A percentile compares a stretch with the other conserved stretches of the same genome.
Evolutionary conservation across 2,113 vertebrate species (phyloP).

Genomic region (Elephas maximus): DNA sequence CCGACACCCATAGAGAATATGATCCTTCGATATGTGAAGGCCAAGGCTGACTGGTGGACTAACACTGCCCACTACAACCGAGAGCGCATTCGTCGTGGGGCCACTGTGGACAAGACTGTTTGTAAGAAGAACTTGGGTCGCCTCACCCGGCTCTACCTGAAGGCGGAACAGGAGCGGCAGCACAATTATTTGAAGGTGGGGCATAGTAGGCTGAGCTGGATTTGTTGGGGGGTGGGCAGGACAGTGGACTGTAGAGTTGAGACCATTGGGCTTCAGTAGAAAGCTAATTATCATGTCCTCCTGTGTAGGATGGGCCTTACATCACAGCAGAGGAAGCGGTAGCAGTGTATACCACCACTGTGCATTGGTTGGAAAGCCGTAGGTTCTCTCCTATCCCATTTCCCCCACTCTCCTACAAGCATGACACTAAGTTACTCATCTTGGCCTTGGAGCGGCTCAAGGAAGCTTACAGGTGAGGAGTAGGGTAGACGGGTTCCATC

Average conservation of each 20-base stretch:
- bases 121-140: constrained; percentile 99
- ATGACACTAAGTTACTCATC: constrained; percentile 99
- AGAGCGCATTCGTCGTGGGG: constrained; percentile 98
- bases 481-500: not conserved
- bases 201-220: not conserved
- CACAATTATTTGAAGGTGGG: constrained; percentile 99
- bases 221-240: too few species aligned
- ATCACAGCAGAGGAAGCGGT: constrained; percentile 99
- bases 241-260: not conserved
- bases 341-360: constrained; percentile 99
- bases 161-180: constrained; percentile 99
- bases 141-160: constrained; percentile 97
- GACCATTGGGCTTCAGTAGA: accelerated
- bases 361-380: constrained; percentile 99
- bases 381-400: constrained; percentile 99
- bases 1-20: constrained; percentile 99
- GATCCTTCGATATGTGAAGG: constrained; percentile 99
- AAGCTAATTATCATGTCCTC: not conserved
- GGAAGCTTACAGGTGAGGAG: constrained; percentile 97
- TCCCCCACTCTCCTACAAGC: constrained; percentile 97
- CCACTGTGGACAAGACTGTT: constrained; percentile 99
- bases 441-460: constrained; percentile 98
- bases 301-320: constrained; percentile 96
- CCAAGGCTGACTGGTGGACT: constrained; percentile 99
- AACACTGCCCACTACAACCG: constrained; percentile 99